Percentiles rank a stretch among this genome's conserved stretches.
phyloP scores from a whole-genome alignment of 1,140 invertebrate genomes.

The Zaprionus nigranus region DNA sequence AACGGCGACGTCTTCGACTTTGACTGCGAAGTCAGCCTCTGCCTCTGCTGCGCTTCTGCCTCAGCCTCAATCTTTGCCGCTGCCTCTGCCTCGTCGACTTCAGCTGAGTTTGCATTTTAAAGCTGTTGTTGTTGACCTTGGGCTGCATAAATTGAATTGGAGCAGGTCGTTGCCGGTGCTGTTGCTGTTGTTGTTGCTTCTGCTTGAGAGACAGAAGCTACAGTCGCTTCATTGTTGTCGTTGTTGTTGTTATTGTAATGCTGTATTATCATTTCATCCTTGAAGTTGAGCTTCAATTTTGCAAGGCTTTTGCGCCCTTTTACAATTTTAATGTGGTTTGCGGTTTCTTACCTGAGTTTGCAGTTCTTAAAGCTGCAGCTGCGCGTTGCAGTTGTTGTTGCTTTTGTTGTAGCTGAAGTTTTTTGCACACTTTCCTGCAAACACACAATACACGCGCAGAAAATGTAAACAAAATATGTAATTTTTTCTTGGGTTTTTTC shows the following conservation, averaged over 20 bases:
- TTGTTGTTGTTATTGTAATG: slow-evolving; percentile 45
- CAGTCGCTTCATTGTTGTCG: neutral
- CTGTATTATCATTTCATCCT: slow-evolving; percentile 65
- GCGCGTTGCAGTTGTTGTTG: slow-evolving; percentile 4
- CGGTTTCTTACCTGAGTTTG: slow-evolving; percentile 41
- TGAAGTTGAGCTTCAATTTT: slow-evolving; percentile 46
- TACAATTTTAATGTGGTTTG: slow-evolving; percentile 48
- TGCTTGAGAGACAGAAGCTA: neutral
- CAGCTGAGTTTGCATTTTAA: slow-evolving; percentile 75
- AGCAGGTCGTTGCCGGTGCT: slow-evolving; percentile 76
- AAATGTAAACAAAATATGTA: slow-evolving; percentile 59
- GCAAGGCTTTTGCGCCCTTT: slow-evolving; percentile 43
- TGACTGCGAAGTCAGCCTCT: slow-evolving; percentile 14
- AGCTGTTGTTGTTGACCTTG: slow-evolving; percentile 71
- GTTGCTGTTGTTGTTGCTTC: slow-evolving; percentile 15
- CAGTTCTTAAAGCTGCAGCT: slow-evolving; percentile 49
- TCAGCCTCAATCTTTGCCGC: slow-evolving; percentile 18
- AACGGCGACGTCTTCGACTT: neutral
- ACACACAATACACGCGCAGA: slow-evolving; percentile 22
- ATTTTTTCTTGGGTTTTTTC: slow-evolving; percentile 34
- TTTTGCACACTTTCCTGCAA: slow-evolving; percentile 34
- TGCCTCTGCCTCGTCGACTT: slow-evolving; percentile 20
- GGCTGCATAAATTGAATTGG: slow-evolving; percentile 78
- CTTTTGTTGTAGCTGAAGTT: slow-evolving; percentile 24
- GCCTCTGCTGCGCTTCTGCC: neutral